A percentile compares a stretch with the other conserved stretches of the same genome.
Conservation (phyloP, 1,140 invertebrate species). For the Vanessa atalanta region DNA sequence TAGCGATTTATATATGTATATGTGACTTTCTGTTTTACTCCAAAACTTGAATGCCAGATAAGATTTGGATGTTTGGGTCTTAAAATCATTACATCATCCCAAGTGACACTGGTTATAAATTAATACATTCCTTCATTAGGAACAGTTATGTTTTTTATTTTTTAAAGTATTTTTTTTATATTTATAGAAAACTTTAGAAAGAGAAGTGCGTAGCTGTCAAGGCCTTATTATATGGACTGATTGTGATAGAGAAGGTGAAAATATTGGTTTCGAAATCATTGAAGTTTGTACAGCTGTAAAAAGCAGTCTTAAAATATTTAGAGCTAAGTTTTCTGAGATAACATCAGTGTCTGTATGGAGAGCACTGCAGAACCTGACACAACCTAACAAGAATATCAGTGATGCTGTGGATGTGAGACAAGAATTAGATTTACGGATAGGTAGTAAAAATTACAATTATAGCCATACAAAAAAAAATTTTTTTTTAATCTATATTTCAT, state of each 20-base stretch:
- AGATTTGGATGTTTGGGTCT: too few species aligned
- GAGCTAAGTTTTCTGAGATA: constrained; percentile 99
- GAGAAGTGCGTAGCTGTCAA: constrained; percentile 88
- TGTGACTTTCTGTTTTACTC: too few species aligned
- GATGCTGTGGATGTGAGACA: constrained; percentile 97
- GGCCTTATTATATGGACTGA: constrained; percentile 99
- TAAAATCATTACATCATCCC: too few species aligned
- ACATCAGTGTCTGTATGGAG: constrained; percentile 89
- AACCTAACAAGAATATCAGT: constrained; percentile 92
- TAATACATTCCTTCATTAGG: too few species aligned
- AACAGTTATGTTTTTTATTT: too few species aligned
- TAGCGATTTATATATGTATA: too few species aligned
- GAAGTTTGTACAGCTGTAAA: constrained; percentile 93
- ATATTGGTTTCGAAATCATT: constrained; percentile 99
- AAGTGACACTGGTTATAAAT: too few species aligned
- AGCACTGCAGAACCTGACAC: constrained; percentile 89
- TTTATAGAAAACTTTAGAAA: constrained; percentile 89
- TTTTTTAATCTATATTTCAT: too few species aligned
- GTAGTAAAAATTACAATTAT: constrained; percentile 94
- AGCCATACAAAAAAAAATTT: constrained; percentile 87
- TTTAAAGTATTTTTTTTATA: not conserved
- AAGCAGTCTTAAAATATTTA: constrained; percentile 87
- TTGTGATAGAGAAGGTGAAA: constrained; percentile 99
- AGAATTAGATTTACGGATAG: constrained; percentile 98
- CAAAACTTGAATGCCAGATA: too few species aligned